Conservation (phyloP, 2,113 vertebrate species). For the Arothron firmamentum region DNA sequence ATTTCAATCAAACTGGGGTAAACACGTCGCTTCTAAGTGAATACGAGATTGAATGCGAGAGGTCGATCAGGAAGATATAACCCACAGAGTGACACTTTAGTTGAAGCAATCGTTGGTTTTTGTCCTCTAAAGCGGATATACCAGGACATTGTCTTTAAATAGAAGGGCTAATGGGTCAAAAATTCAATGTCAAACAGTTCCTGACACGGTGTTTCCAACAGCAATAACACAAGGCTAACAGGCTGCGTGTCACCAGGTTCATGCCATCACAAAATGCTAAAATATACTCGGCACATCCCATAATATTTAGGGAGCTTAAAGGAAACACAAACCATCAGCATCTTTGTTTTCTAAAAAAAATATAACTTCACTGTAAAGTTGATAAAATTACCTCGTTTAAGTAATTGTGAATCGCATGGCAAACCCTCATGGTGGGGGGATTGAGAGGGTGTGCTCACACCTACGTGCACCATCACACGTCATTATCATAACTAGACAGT, state of each 20-base stretch:
- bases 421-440: too few relatives aligned
- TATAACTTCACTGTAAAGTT: too few relatives aligned
- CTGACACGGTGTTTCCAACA: neutral
- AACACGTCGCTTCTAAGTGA: constrained; percentile 38
- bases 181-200: neutral
- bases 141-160: constrained; percentile 6
- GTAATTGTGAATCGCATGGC: too few relatives aligned
- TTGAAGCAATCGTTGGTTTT: constrained; percentile 15
- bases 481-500: constrained; percentile 53
- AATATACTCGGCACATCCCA: too few relatives aligned
- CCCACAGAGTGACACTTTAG: constrained; percentile 13
- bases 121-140: constrained; percentile 29
- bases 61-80: constrained; percentile 30
- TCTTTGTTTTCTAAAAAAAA: too few relatives aligned
- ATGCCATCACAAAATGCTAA: neutral
- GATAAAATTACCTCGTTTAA: too few relatives aligned
- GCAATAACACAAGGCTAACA: neutral
- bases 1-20: constrained; percentile 54
- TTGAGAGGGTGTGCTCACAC: too few relatives aligned
- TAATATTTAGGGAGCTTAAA: neutral
- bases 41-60: constrained; percentile 14
- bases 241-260: neutral
- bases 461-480: neutral
- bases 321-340: neutral
- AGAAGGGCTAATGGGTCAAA: constrained; percentile 10